These are phyloP conservation scores for Catocala fraxini DNA, from an alignment of 2,888 invertebrate species.

Conservation along the genomic window DNA sequence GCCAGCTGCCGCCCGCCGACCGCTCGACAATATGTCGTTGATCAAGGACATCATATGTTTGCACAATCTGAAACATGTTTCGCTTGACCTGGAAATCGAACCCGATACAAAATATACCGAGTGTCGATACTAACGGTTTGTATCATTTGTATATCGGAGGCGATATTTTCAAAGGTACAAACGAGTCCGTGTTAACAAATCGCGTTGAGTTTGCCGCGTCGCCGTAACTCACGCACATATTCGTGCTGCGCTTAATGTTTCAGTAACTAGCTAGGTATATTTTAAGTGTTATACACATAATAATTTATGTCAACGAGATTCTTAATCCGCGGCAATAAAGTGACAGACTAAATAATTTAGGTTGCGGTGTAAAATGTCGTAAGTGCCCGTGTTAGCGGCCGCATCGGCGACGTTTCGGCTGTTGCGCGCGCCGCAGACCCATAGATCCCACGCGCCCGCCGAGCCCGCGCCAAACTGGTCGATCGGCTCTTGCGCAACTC, in stretches of 20 bases:
- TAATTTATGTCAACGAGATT: constrained; percentile 81
- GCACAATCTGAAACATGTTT: constrained; percentile 51
- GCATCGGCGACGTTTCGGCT: constrained; percentile 38
- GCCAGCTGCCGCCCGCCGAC: neutral
- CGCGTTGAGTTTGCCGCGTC: neutral
- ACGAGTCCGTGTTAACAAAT: constrained; percentile 13
- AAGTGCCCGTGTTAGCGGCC: constrained; percentile 47
- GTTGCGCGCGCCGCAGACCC: constrained; percentile 45
- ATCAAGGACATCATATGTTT: constrained; percentile 46
- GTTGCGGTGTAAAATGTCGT: constrained; percentile 58
- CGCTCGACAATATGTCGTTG: constrained; percentile 23
- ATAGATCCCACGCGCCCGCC: constrained; percentile 78
- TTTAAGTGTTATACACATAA: constrained; percentile 65
- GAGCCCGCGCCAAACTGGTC: constrained; percentile 79
- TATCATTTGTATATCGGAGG: constrained; percentile 7
- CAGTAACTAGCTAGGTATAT: constrained; percentile 59
- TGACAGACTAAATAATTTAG: constrained; percentile 75
- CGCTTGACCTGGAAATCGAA: constrained; percentile 46
- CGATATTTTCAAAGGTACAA: constrained; percentile 7
- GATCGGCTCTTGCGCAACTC: constrained; percentile 83
- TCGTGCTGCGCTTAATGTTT: constrained; percentile 53
- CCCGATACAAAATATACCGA: constrained; percentile 26
- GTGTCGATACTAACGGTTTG: constrained; percentile 13
- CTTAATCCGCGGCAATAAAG: constrained; percentile 78
- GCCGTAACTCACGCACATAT: constrained; percentile 22